Evolutionary conservation across 1,140 invertebrate genomes (phyloP), one percentile per base, ranked within the genome.

Genomic region (Lordiphosa collinella): DNA sequence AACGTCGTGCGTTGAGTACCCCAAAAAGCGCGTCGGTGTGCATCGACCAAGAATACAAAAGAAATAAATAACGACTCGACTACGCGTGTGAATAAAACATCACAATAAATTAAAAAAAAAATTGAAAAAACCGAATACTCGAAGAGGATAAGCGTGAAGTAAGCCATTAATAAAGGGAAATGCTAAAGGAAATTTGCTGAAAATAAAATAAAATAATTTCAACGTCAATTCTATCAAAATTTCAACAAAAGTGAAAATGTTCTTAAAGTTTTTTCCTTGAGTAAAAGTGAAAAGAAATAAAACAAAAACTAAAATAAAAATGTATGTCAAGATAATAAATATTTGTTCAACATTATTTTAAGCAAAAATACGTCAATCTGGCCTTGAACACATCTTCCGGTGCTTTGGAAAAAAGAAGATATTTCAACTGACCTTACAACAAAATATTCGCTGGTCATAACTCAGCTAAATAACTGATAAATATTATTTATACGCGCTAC

Each of bases 1-100:
- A 86, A 85, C 85, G 79, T 78, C 72, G 85, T 80, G 66, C 79
- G 72, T 74, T 57, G 65, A 79, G 76, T 84, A 82, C 76, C 55
- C 63, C 57, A 51, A 52, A 51, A 52, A 29, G 52, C 48, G 58
- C 50, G 68, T 65, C 58, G 50, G 55, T 58, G 43, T 58, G 25
- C 25, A 29, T 8, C 62, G 61, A 58, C 36, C 47, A 50, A 12
- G 37, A 31, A 59, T 12, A 44, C 41, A 44, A 44, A 31, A 31
- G 41, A 44, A 44, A 44, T 43, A 25, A 44, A 44, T 13, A 44
- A 44, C 41, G 41, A 44, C 41, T 44, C 6, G 25, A 29, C 25
- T 29, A 63, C 52, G 62, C 60, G 60, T 59, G 56, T 60, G 74
- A 63, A 53, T 32, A 29, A 29, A 29, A 29, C 7, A 44, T 12